These are phyloP conservation scores for Scelioninae gen. 2 DNA, from an alignment of 2,888 invertebrate species.

Conservation along the genomic window DNA sequence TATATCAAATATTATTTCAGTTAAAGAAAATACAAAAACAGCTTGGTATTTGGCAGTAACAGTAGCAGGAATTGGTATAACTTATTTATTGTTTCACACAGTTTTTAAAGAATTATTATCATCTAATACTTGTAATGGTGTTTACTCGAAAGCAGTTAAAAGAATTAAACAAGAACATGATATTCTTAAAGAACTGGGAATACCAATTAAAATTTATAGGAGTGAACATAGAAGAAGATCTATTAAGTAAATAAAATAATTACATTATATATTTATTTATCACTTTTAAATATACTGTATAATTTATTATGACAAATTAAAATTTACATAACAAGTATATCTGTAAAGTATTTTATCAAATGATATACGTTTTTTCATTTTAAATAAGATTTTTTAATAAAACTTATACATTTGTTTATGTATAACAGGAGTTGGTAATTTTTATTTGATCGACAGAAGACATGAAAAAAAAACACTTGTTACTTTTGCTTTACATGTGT, in stretches of 20 bases:
- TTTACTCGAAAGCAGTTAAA: slow-evolving; percentile 87
- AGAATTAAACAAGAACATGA: slow-evolving; percentile 85
- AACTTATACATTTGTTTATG: no score
- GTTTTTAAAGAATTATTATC: slow-evolving; percentile 93
- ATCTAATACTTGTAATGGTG: slow-evolving; percentile 88
- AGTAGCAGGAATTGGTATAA: slow-evolving; percentile 86
- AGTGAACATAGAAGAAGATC: slow-evolving; percentile 88
- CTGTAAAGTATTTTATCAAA: no score
- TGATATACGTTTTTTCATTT: no score
- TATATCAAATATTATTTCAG: no score
- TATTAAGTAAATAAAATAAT: neutral
- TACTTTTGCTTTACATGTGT: no score
- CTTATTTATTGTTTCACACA: slow-evolving; percentile 88
- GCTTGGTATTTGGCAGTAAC: slow-evolving; percentile 90
- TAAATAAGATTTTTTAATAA: no score
- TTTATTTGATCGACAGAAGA: no score
- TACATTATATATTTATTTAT: neutral
- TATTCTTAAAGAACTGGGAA: slow-evolving; percentile 89
- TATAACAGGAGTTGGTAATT: no score
- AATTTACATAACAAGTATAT: no score
- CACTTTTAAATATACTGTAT: no score
- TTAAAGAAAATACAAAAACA: slow-evolving; percentile 93
- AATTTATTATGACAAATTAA: no score
- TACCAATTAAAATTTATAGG: slow-evolving; percentile 92
- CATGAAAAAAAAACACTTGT: no score